These are phyloP conservation scores for Ptilonorhynchus violaceus DNA, from an alignment of 2,113 vertebrate genomes.

Conservation along the genomic window DNA sequence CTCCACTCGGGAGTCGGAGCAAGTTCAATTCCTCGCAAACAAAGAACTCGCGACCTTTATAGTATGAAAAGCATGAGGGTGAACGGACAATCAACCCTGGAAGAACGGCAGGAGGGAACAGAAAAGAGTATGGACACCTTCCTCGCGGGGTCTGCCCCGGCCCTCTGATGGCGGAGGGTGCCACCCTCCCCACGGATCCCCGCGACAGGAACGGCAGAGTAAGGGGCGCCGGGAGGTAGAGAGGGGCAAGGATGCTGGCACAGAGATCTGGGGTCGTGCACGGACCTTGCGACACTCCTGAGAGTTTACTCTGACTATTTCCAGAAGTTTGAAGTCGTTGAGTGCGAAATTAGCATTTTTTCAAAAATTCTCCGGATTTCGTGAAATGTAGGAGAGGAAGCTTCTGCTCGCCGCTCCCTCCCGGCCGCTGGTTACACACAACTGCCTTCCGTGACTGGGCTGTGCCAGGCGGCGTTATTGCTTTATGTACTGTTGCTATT, in stretches of 20 bases:
- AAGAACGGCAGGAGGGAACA: background rate
- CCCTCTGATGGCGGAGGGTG: background rate
- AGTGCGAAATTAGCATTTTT: background rate
- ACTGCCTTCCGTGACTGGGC: background rate
- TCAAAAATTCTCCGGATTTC: background rate
- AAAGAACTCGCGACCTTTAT: background rate
- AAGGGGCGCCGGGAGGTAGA: rapidly evolving
- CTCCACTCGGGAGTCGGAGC: background rate
- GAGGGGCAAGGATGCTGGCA: background rate
- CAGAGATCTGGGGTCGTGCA: background rate
- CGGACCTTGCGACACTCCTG: background rate
- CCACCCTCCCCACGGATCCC: background rate
- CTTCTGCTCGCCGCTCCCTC: background rate
- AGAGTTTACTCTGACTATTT: background rate
- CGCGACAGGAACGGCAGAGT: background rate
- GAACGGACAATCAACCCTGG: no score
- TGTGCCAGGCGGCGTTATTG: background rate
- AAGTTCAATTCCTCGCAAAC: background rate
- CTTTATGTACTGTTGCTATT: background rate
- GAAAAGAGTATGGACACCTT: background rate
- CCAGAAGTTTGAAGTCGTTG: background rate
- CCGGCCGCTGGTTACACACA: background rate
- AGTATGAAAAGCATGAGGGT: background rate
- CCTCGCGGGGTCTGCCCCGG: background rate
- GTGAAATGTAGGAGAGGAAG: background rate